Conservation (phyloP, 1,140 invertebrate species). For the Harlomillsia oculata region DNA sequence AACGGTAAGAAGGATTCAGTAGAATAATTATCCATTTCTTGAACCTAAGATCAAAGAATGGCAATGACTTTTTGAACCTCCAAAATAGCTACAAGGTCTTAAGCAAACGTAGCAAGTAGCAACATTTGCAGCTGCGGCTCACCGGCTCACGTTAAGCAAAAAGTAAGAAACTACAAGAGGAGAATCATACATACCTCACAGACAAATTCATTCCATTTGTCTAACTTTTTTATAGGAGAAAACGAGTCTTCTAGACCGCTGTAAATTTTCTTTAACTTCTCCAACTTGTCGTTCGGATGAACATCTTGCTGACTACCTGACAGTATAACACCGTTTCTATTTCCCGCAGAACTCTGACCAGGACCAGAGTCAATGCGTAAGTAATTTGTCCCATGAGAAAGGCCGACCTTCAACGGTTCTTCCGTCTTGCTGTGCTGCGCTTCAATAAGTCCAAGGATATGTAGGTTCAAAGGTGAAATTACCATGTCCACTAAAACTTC, state of each 20-base stretch:
- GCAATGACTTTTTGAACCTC: no score
- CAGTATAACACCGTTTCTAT: neutral
- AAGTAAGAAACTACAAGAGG: neutral
- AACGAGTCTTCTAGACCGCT: constrained; percentile 25
- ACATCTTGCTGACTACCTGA: constrained; percentile 5
- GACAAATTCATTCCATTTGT: constrained; percentile 35
- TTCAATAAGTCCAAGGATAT: constrained; percentile 27
- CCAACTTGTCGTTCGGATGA: constrained; percentile 5
- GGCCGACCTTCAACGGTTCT: constrained; percentile 9
- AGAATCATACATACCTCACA: constrained; percentile 21
- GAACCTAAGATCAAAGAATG: no score
- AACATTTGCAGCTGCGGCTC: no score
- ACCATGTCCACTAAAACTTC: constrained; percentile 31
- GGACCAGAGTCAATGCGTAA: neutral
- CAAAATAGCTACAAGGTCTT: no score
- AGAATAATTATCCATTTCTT: constrained; percentile 34
- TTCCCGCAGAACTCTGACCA: neutral
- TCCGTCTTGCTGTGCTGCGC: constrained; percentile 11
- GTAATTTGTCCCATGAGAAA: neutral
- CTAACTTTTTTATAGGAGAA: constrained; percentile 31
- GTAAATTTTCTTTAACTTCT: constrained; percentile 28
- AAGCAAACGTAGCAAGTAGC: no score
- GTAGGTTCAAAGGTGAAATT: constrained; percentile 30
- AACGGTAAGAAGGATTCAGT: constrained; percentile 31
- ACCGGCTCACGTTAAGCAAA: neutral